These are phyloP conservation scores for Lagria hirta DNA, from an alignment of 2,888 invertebrate species.

Conservation along the genomic window DNA sequence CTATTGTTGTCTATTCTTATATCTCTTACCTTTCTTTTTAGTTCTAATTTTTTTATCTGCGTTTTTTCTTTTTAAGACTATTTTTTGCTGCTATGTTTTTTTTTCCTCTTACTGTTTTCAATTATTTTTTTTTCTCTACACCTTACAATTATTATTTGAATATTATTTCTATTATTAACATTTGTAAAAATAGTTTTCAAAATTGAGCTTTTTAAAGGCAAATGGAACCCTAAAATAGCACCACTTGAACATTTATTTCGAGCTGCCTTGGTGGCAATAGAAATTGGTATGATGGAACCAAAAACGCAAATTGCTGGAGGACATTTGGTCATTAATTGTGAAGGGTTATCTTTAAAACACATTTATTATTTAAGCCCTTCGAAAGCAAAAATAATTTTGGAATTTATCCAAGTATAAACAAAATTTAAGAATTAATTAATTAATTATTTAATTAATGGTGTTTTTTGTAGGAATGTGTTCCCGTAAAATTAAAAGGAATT, in stretches of 20 bases:
- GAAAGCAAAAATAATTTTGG: constrained; percentile 71
- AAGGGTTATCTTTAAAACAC: constrained; percentile 71
- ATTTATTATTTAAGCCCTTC: constrained; percentile 75
- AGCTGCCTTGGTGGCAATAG: constrained; percentile 67
- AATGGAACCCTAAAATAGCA: constrained; percentile 75
- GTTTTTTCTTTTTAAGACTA: too few relatives aligned
- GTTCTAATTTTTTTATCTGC: too few relatives aligned
- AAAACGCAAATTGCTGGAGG: constrained; percentile 76
- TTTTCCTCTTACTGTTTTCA: too few relatives aligned
- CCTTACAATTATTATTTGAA: not conserved
- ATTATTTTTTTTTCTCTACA: too few relatives aligned
- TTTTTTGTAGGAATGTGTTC: constrained; percentile 72
- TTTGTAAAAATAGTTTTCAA: constrained; percentile 1
- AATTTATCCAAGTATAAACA: constrained; percentile 71
- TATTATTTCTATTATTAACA: constrained; percentile 1
- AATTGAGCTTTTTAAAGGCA: too few relatives aligned
- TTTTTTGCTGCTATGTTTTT: too few relatives aligned
- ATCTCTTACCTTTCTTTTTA: too few relatives aligned
- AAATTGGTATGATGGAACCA: constrained; percentile 78
- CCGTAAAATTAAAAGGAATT: constrained; percentile 79
- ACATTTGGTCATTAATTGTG: constrained; percentile 73
- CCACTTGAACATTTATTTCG: constrained; percentile 68
- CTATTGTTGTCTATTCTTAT: too few relatives aligned
- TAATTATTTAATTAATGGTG: not conserved
- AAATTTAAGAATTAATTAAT: not conserved